A percentile compares a stretch with the other conserved stretches of the same genome.
Conservation (phyloP, 2,888 invertebrate species). For the Noctua janthe region DNA sequence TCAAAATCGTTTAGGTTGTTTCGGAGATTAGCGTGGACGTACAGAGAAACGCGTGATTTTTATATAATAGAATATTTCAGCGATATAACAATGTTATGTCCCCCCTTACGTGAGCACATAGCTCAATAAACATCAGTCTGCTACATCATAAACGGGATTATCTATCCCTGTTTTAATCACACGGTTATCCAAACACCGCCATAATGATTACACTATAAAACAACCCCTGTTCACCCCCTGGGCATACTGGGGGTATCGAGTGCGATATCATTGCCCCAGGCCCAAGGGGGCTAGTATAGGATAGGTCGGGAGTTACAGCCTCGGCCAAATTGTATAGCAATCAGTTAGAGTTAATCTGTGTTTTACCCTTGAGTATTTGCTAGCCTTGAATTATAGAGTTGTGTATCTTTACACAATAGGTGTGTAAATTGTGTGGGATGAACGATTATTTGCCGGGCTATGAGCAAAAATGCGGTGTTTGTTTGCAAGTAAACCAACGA, state of each 20-base stretch:
- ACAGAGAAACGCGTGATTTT: background rate
- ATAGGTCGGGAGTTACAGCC: constrained; percentile 56
- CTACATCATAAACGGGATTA: constrained; percentile 42
- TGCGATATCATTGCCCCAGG: constrained; percentile 60
- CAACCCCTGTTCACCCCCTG: constrained; percentile 56
- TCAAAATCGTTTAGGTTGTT: background rate
- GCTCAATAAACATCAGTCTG: constrained; percentile 41
- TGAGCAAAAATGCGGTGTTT: too few species aligned
- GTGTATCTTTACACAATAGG: constrained; percentile 10
- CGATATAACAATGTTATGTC: constrained; percentile 13
- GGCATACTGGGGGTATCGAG: constrained; percentile 50
- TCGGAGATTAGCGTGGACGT: background rate
- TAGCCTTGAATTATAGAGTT: constrained; percentile 42
- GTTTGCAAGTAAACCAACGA: too few species aligned
- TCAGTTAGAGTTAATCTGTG: constrained; percentile 56
- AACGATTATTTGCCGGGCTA: background rate
- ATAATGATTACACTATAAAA: constrained; percentile 64
- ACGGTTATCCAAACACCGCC: constrained; percentile 37
- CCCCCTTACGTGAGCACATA: background rate
- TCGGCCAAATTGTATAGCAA: constrained; percentile 55
- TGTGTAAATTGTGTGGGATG: background rate
- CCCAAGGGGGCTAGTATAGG: constrained; percentile 57
- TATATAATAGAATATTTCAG: background rate
- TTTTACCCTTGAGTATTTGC: constrained; percentile 44
- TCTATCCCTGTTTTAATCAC: constrained; percentile 50